Percentiles rank a stretch among this genome's conserved stretches.
Evolutionary conservation across 1,140 invertebrate species (phyloP).

Genomic region (Delia radicum): DNA sequence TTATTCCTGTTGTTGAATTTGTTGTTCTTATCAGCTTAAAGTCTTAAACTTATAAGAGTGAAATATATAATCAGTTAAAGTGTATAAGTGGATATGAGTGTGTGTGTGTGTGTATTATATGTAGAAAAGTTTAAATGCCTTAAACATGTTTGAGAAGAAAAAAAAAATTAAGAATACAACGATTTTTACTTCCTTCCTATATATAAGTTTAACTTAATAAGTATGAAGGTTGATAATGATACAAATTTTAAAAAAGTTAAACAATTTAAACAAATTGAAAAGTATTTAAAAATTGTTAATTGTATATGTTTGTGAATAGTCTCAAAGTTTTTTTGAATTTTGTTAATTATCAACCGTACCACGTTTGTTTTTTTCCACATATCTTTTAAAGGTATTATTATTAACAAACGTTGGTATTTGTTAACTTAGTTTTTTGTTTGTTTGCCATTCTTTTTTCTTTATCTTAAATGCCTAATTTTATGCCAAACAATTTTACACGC

Average conservation of each 20-base stretch:
- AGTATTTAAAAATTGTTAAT: no score
- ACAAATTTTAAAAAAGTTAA: no score
- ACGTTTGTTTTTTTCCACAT: not conserved
- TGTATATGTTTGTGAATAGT: no score
- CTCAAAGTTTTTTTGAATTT: no score
- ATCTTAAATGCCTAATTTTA: not conserved
- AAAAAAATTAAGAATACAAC: not conserved
- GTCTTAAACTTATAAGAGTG: not conserved
- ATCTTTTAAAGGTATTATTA: not conserved
- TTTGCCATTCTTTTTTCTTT: not conserved
- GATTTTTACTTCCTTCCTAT: no score
- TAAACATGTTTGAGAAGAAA: not conserved
- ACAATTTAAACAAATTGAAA: no score
- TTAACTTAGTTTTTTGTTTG: not conserved
- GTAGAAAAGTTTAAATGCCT: not conserved
- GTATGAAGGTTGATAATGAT: not conserved
- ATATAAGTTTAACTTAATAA: not conserved
- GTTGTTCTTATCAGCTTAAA: not conserved
- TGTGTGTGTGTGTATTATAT: not conserved
- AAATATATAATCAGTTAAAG: conserved; percentile 5
- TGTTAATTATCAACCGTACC: not conserved
- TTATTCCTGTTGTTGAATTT: not conserved
- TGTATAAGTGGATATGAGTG: not conserved
- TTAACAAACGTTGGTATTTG: conserved; percentile 1
- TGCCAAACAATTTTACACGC: conserved; percentile 1